Evolutionary conservation across 1,140 invertebrate genomes (phyloP), one percentile per base, ranked within the genome.

Genomic region (Bradynema listronoti): DNA sequence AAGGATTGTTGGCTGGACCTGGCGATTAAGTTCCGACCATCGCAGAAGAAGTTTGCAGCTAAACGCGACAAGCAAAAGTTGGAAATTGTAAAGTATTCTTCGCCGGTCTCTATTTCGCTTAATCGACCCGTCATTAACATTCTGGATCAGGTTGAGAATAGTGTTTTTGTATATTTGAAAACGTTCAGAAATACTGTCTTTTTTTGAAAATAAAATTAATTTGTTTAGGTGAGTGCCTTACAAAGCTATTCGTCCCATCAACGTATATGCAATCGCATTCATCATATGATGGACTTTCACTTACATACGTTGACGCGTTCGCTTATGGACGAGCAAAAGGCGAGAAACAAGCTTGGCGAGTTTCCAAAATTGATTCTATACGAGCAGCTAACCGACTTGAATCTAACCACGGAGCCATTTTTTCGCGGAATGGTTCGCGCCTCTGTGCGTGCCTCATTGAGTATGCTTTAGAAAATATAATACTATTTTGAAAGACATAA

Each of bases 71-170:
- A 52, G 25, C 55, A 51, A 14, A 41, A 59, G 7, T 58, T 79
- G 9, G 77, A 80, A 64, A 69, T 79, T 33, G 74, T 80, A 1
- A 80, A 79, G 56, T 73, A 75, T 51, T 77, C 75, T 24, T 70
- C 71, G 33, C 79, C 78, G 14, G 69, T 68, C 27, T 56, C 73
- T 81, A 84, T 79, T 16, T 78, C 66, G 34, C 56, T 79, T 5
- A 79, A 79, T 68, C 71, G 78, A 2, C 78, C 78, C 6, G 53
- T 79, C 1, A 79, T 80, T 30, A 77, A 75, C 24, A 80, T 79
- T 53, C 54, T 79, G 46, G 78, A 79, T 63, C 75, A 79, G 43
- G 63, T 79, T 0, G 4, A 14, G 30, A 63, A 22, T 69, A 16
- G 16, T 36, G 11, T 14, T 52, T 52, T 1, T 39, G 11, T 39